These are phyloP conservation scores for Diglossa cyanea DNA, from an alignment of 2,797 vertebrate species.

Conservation along the genomic window DNA sequence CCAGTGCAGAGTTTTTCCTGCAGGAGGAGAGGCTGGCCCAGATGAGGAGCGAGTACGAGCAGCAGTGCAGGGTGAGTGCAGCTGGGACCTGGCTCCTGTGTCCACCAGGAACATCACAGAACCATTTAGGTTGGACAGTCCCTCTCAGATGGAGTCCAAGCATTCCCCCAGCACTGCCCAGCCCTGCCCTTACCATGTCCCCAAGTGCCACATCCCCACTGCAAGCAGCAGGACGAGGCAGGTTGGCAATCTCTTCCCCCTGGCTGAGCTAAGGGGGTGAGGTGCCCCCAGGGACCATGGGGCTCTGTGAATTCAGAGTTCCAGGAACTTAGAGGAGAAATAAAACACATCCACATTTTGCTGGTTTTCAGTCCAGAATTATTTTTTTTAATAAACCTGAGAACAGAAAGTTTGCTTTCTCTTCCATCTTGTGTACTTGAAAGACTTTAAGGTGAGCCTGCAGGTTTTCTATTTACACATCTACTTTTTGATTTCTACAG, in stretches of 20 bases:
- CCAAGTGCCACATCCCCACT: background rate
- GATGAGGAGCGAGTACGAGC: constrained; percentile 85
- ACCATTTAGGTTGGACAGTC: background rate
- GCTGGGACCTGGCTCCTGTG: background rate
- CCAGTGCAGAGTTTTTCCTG: constrained; percentile 86
- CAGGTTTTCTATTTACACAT: fast-evolving
- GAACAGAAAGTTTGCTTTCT: background rate
- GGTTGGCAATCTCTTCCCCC: background rate
- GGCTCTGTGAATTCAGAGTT: background rate
- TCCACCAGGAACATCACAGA: background rate
- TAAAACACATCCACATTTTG: fast-evolving
- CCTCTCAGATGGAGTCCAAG: fast-evolving
- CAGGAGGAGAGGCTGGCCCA: constrained; percentile 89
- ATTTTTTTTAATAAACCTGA: background rate
- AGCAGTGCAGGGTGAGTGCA: constrained; percentile 87
- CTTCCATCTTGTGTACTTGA: background rate
- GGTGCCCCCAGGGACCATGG: too few relatives aligned
- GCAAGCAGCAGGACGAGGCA: background rate
- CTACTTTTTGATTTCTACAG: fast-evolving
- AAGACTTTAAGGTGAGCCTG: background rate
- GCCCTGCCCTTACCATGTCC: background rate
- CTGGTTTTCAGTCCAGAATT: background rate
- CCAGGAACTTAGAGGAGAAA: background rate
- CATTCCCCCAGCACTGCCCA: background rate
- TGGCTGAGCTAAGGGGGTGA: background rate